Percentiles rank a stretch among this genome's conserved stretches.
Evolutionary conservation across 2,113 vertebrate genomes (phyloP).

Genomic region (Alligator sinensis): DNA sequence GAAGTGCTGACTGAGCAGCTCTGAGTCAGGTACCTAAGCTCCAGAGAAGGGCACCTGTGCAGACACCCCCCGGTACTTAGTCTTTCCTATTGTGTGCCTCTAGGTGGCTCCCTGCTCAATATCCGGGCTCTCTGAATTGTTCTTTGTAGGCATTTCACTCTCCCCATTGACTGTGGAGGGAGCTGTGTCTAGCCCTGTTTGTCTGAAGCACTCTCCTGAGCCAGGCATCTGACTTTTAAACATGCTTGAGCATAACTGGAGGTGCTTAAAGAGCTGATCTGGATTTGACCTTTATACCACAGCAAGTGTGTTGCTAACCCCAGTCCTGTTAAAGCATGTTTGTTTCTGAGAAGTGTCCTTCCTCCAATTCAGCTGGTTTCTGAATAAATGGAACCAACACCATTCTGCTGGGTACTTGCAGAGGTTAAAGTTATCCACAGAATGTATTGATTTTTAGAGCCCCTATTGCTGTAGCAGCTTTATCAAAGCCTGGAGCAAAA

Average conservation of each 20-base stretch:
- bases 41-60: no score
- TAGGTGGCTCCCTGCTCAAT: neutral
- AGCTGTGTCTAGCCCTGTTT: neutral
- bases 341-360: slow-evolving; percentile 37
- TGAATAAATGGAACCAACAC: neutral
- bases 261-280: neutral
- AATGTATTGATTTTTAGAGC: slow-evolving; percentile 14
- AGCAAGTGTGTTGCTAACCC: neutral
- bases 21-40: no score
- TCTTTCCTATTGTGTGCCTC: neutral
- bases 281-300: neutral
- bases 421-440: slow-evolving; percentile 19
- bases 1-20: no score
- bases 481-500: slow-evolving; percentile 27
- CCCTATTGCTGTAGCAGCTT: slow-evolving; percentile 21
- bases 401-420: neutral
- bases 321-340: slow-evolving; percentile 18
- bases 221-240: neutral
- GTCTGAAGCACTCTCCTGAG: no score
- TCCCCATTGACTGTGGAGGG: neutral
- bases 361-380: slow-evolving; percentile 3
- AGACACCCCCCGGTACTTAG: no score
- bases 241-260: slow-evolving; percentile 21
- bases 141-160: neutral
- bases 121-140: neutral